phyloP scores from a whole-genome alignment of 2,113 vertebrate species.

The Microcebus griseorufus region DNA sequence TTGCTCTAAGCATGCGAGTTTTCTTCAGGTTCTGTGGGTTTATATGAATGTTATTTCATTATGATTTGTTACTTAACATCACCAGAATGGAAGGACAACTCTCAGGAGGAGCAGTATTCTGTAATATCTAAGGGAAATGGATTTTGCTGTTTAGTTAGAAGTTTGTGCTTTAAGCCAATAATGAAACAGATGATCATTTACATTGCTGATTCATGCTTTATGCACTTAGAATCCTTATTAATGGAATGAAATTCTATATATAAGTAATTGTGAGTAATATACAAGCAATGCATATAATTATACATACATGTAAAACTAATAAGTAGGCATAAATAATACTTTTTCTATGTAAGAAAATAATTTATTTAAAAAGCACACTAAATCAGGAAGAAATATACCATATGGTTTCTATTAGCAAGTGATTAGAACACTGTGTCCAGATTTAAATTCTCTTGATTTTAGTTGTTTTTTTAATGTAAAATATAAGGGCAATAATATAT shows the following conservation, averaged over 20 bases:
- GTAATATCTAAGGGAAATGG: not conserved
- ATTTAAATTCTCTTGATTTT: slow-evolving; percentile 35
- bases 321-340: not conserved
- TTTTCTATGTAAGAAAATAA: slow-evolving; percentile 13
- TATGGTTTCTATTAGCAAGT: slow-evolving; percentile 25
- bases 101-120: not conserved
- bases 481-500: not conserved
- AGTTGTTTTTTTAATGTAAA: not conserved
- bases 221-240: slow-evolving; percentile 37
- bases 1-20: not conserved
- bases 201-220: not conserved
- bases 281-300: not conserved
- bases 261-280: not conserved
- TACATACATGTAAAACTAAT: not conserved
- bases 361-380: slow-evolving; percentile 29
- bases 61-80: not conserved
- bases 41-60: not conserved
- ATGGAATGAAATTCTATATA: not conserved
- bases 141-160: not conserved
- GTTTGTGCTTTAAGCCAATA: not conserved
- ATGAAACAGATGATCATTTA: slow-evolving; percentile 38
- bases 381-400: slow-evolving; percentile 10
- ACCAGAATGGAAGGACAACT: not conserved
- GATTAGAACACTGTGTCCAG: not conserved
- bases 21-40: not conserved